These are phyloP conservation scores for Heliothis peltigera DNA, from an alignment of 2,888 invertebrate genomes.

Conservation along the genomic window DNA sequence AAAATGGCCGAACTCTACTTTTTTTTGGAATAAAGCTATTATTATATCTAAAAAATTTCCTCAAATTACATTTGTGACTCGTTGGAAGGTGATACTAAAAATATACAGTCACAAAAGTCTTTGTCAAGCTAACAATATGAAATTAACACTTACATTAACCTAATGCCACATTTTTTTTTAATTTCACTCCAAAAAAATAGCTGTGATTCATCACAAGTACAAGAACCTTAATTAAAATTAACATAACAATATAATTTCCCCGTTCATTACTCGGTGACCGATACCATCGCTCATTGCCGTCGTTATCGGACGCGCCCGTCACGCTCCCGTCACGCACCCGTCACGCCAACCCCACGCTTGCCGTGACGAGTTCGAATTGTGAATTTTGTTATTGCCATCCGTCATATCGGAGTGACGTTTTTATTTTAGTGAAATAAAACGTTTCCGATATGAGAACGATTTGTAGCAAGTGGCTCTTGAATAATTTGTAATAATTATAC, in stretches of 20 bases:
- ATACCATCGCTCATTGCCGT: conserved; percentile 35
- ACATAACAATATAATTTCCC: conserved; percentile 34
- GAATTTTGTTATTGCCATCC: conserved; percentile 38
- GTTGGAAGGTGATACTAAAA: too few species aligned
- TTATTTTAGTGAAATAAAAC: conserved; percentile 43
- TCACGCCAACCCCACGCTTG: conserved; percentile 3
- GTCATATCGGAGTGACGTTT: conserved; percentile 47
- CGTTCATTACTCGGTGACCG: conserved; percentile 22
- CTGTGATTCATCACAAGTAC: conserved; percentile 1
- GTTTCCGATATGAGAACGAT: conserved; percentile 11
- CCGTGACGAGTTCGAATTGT: conserved; percentile 23
- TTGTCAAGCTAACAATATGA: neutral
- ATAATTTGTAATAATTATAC: neutral
- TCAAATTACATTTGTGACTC: too few species aligned
- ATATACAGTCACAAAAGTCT: neutral
- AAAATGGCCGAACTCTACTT: too few species aligned
- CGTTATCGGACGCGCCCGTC: conserved; percentile 21
- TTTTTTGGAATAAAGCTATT: too few species aligned
- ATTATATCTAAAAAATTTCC: too few species aligned
- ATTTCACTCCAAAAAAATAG: conserved; percentile 4
- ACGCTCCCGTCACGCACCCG: conserved; percentile 20
- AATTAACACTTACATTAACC: conserved; percentile 13
- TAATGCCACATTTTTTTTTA: conserved; percentile 27
- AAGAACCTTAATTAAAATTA: conserved; percentile 34
- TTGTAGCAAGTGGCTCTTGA: neutral